Base-by-base conservation (phyloP, 1,140 invertebrate genomes). In the Ruditapes philippinarum region DNA sequence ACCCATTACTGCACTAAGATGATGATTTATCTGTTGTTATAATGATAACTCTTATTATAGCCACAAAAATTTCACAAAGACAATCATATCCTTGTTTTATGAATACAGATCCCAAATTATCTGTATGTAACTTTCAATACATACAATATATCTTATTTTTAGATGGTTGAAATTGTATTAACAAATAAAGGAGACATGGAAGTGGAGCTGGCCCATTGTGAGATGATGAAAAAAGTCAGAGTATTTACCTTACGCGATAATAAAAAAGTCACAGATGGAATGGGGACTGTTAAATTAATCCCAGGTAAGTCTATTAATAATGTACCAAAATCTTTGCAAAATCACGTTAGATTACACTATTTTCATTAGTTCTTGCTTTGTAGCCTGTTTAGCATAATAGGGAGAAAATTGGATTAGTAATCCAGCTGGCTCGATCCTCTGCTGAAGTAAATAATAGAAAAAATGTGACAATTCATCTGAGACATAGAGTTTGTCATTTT, bases 201-300 rank as follows among this genome's bases (percentile, higher is more conserved):
- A 19, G 68, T 90, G 38, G 82, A 89, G 54, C 70, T 92, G 12
- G 38, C 85, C 17, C 91, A 91, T 14, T 92, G 92, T 89, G 92
- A 92, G 49, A 78, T 92, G 89, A 54, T 92, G 38, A 92, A 92
- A 45, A 78, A 91, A 51, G 89, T 91, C 17, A 62, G 92, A 45
- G 91, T 92, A 12, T 92, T 92, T 57, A 88, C 89, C 36, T 54
- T 92, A 12, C 70, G 90, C 51, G 92, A 92, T 78, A 57, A 38
- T 19, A 82, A 89, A 40, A 88, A 90, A 33, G 89, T 92, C 0
- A 92, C 92, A 38, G 92, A 92, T 81, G 78, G 73, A 7, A 84
- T 86, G 33, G 42, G 60, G 0, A 82, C 65, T n/a, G 87, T 73
- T 5, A 81, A 57, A 12, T 62, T 92, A 51, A 36, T 28, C 5